A percentile compares a stretch with the other conserved stretches of the same genome.
These are phyloP conservation scores for Nomada flava DNA, from an alignment of 2,888 invertebrate species.

Conservation along the genomic window DNA sequence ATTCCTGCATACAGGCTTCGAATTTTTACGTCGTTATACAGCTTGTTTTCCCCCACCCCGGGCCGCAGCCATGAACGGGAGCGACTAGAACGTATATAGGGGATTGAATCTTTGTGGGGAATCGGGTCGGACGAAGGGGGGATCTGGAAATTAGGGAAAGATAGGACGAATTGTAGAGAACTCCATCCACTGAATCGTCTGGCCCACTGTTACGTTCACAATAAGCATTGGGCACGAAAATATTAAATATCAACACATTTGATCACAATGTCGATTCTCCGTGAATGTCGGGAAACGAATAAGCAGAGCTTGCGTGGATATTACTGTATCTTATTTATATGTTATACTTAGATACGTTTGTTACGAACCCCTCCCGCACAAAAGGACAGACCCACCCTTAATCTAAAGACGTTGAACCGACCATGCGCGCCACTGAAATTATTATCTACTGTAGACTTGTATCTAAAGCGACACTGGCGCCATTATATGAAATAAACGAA, in stretches of 20 bases:
- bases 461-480: constrained; percentile 41
- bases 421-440: constrained; percentile 55
- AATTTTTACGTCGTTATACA: constrained; percentile 73
- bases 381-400: constrained; percentile 76
- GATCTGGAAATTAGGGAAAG: constrained; percentile 71
- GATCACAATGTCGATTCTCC: constrained; percentile 14
- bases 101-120: constrained; percentile 70
- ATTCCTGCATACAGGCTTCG: constrained; percentile 84
- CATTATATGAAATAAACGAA: constrained; percentile 20
- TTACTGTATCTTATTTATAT: constrained; percentile 89
- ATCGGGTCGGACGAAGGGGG: constrained; percentile 64
- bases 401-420: constrained; percentile 64
- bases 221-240: constrained; percentile 31
- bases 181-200: constrained; percentile 73
- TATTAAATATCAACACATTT: constrained; percentile 52
- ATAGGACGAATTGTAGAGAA: constrained; percentile 66
- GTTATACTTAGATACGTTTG: constrained; percentile 57
- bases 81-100: constrained; percentile 71
- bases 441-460: constrained; percentile 23
- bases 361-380: constrained; percentile 71
- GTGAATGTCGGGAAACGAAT: constrained; percentile 3
- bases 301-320: constrained; percentile 83
- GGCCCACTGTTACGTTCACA: constrained; percentile 85
- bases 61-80: constrained; percentile 77
- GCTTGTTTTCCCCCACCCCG: constrained; percentile 82